Conservation (phyloP, 2,888 invertebrate species). For the Podotricha telesiphe region DNA sequence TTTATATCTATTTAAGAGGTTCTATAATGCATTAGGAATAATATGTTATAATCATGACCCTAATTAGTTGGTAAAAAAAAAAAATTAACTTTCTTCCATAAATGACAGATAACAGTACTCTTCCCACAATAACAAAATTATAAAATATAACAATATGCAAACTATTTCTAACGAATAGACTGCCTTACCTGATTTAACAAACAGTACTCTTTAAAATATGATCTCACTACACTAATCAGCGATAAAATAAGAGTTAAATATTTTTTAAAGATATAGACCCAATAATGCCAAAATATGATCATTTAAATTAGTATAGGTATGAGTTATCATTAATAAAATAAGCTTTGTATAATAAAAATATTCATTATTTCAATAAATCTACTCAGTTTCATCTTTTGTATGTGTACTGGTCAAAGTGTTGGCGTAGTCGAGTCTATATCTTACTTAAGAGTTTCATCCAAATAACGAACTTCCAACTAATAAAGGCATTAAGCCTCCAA, state of each 20-base stretch:
- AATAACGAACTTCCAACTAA: constrained; percentile 6
- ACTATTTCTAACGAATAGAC: constrained; percentile 27
- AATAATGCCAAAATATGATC: constrained; percentile 15
- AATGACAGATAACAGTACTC: constrained; percentile 12
- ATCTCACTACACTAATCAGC: neutral
- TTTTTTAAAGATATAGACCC: neutral
- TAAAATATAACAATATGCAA: constrained; percentile 27
- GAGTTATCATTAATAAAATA: neutral
- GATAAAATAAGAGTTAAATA: neutral
- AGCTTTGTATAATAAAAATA: constrained; percentile 9
- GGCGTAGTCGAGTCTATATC: constrained; percentile 10
- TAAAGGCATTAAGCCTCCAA: neutral
- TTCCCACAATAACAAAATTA: constrained; percentile 11
- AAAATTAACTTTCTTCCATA: neutral
- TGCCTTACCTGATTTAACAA: constrained; percentile 28
- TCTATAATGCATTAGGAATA: neutral
- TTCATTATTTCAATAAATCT: neutral
- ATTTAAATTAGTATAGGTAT: neutral
- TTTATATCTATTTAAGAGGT: neutral
- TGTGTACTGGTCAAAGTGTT: neutral
- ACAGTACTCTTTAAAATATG: constrained; percentile 22
- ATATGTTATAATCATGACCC: neutral
- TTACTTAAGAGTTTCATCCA: neutral
- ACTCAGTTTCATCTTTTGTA: neutral
- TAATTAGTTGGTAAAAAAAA: neutral